Percentiles rank a stretch among this genome's conserved stretches.
phyloP scores from a whole-genome alignment of 2,888 invertebrate genomes.

The Platerodrilus igneus region DNA sequence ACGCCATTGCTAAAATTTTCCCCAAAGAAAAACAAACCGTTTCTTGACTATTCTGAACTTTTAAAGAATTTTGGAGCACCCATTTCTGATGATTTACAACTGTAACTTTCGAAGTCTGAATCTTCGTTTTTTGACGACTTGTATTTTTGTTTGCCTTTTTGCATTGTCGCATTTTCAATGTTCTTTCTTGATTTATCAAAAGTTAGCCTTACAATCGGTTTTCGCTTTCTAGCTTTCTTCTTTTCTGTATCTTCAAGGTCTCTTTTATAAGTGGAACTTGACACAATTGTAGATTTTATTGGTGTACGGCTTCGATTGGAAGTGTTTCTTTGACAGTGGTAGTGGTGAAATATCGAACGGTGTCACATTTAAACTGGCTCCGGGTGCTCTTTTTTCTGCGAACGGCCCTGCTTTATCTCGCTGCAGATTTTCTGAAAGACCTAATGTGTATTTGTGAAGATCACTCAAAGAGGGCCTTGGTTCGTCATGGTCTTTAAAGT shows the following conservation, averaged over 20 bases:
- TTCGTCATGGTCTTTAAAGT: background rate
- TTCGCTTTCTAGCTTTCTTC: slow-evolving; percentile 2
- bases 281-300: slow-evolving; percentile 3
- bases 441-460: too few species aligned
- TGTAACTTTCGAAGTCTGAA: background rate
- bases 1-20: background rate
- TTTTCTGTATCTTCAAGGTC: slow-evolving; percentile 2
- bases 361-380: background rate
- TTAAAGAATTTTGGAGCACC: background rate
- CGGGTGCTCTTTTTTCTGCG: background rate
- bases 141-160: background rate
- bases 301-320: background rate
- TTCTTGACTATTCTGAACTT: background rate
- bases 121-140: background rate
- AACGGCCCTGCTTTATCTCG: background rate
- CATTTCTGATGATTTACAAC: background rate
- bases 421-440: too few species aligned
- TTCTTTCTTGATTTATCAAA: background rate
- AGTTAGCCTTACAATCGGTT: slow-evolving; percentile 1
- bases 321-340: slow-evolving; percentile 1
- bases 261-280: slow-evolving; percentile 1
- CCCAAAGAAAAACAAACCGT: slow-evolving; percentile 2
- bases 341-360: slow-evolving; percentile 1
- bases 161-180: background rate
- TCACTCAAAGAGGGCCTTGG: background rate